Evolutionary conservation across 2,113 vertebrate species (phyloP), one percentile per base, ranked within the genome.

Genomic region (Plectropomus leopardus): DNA sequence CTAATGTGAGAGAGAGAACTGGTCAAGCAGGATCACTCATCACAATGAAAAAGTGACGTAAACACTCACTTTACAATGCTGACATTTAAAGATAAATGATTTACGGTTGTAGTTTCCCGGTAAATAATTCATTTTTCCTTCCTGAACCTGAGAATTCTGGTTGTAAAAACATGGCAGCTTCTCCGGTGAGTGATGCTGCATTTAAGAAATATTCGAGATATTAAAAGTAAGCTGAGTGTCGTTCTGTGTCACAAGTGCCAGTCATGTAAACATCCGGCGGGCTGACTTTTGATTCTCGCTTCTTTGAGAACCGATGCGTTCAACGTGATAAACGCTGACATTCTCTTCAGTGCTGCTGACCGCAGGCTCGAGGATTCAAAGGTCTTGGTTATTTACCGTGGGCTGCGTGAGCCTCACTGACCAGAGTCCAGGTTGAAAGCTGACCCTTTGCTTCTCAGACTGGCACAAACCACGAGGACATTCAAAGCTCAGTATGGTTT

Each of bases 221-320:
- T 0, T n/a, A 0, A 28, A 16, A 61, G 21, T 24, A 53, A 58
- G 68, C 7, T 26, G 61, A 65, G 76, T 42, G 63, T 30, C 4
- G 74, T 51, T 19, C 19, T 9, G 10, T 63, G 75, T 60, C 85
- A 78, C 73, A 81, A 67, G 75, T 73, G 51, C 64, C 57, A 44
- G 36, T 36, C 53, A 44, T 0, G 17, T 73, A 50, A 76, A 80
- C 71, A 24, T 72, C 82, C 71, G 32, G 60, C 65, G 57, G 63
- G 54, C 65, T 26, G 66, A 53, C 8, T 17, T 50, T 65, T 84
- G 70, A 28, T 23, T 51, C 47, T 54, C 1, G 36, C 23, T 53
- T 64, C 57, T 64, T 19, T 71, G 21, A 67, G 24, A 54, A 24
- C 3, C n/a, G 17, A 66, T 59, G 57, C 17, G 5, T 65, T 54